Conservation (phyloP, 2,888 invertebrate species). For the Agriopis aurantiaria region DNA sequence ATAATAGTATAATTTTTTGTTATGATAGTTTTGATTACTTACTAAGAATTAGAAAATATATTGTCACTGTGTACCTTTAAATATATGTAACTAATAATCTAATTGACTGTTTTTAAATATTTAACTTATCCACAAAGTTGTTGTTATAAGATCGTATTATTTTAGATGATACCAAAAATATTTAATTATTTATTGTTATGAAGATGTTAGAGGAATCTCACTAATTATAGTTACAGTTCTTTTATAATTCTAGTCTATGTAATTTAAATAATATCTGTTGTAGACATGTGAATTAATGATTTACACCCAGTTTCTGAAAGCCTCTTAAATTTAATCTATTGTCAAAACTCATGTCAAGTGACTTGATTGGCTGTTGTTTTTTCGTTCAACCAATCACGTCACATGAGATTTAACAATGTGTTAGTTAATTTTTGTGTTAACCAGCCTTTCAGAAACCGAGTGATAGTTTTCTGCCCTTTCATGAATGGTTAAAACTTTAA, state of each 20-base stretch:
- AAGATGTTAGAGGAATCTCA: conserved; percentile 52
- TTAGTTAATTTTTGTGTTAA: no score
- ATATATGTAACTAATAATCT: conserved; percentile 31
- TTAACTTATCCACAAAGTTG: conserved; percentile 37
- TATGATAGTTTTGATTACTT: conserved; percentile 37
- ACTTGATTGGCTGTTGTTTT: no score
- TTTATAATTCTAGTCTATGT: conserved; percentile 51
- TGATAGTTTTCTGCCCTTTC: background rate
- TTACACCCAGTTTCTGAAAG: no score
- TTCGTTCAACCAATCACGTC: no score
- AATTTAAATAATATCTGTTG: conserved; percentile 34
- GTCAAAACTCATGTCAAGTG: no score
- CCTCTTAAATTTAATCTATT: no score
- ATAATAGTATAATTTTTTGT: conserved; percentile 24
- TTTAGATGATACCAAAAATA: conserved; percentile 32
- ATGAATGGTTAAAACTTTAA: background rate
- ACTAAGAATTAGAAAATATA: conserved; percentile 37
- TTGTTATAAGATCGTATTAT: conserved; percentile 39
- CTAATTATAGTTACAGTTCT: conserved; percentile 38
- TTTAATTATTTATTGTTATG: conserved; percentile 44
- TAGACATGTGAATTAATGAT: conserved; percentile 7
- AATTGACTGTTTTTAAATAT: conserved; percentile 41
- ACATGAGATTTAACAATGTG: no score
- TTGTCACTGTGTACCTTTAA: conserved; percentile 50
- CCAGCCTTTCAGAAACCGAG: no score